These are phyloP conservation scores for Proisotoma minuta DNA, from an alignment of 2,888 invertebrate species.

Conservation along the genomic window DNA sequence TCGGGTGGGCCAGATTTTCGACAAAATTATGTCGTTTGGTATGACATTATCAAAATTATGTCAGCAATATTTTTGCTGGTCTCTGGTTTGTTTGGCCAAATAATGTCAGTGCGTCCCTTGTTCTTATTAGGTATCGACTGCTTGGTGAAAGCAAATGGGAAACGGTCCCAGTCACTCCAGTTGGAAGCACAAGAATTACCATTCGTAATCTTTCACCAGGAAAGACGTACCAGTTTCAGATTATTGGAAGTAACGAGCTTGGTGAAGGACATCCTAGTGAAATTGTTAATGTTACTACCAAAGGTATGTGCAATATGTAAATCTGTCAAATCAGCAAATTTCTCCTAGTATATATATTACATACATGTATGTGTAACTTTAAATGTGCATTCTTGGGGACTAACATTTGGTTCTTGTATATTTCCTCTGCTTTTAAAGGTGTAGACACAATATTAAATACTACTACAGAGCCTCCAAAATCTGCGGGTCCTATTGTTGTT, in stretches of 20 bases:
- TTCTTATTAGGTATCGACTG: constrained; percentile 65
- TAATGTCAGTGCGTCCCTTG: not conserved
- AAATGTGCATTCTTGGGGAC: no score
- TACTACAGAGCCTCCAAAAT: constrained; percentile 33
- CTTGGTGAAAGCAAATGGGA: constrained; percentile 85
- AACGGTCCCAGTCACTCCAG: constrained; percentile 86
- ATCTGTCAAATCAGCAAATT: no score
- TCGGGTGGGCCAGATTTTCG: constrained; percentile 92
- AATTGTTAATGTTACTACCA: constrained; percentile 79
- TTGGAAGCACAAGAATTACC: constrained; percentile 82
- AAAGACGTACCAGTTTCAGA: constrained; percentile 92
- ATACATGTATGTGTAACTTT: no score
- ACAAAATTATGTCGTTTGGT: constrained; percentile 92
- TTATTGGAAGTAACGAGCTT: constrained; percentile 87
- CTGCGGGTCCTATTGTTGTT: constrained; percentile 23
- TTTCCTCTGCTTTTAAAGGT: constrained; percentile 12
- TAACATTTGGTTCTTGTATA: not conserved
- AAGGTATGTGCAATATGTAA: no score
- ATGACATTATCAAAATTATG: no score
- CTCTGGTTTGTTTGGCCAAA: not conserved
- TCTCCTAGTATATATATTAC: no score
- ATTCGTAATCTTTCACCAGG: constrained; percentile 65
- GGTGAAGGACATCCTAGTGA: constrained; percentile 96
- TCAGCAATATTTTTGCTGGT: no score
- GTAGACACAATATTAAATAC: constrained; percentile 35